These are phyloP conservation scores for Oriolus oriolus DNA, from an alignment of 2,113 vertebrate genomes.

Conservation along the genomic window DNA sequence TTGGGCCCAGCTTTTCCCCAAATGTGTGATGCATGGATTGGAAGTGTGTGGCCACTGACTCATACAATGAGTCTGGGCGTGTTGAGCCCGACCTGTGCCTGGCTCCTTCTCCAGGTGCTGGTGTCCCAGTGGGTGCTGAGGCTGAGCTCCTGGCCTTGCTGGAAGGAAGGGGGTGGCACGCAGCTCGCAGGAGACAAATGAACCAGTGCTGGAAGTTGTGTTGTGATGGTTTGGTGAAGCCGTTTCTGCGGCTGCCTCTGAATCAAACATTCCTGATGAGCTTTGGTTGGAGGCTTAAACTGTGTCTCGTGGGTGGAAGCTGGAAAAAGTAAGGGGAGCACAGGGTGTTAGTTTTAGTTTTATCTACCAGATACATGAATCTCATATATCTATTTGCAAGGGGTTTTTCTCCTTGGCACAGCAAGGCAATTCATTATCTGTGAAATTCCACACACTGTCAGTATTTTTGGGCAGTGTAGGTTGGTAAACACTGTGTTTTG, in stretches of 20 bases:
- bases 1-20: neutral
- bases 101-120: neutral
- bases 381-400: neutral
- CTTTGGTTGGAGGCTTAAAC: neutral
- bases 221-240: neutral
- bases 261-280: neutral
- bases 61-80: rapidly evolving
- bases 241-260: neutral
- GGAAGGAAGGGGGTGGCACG: neutral
- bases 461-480: neutral
- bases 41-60: neutral
- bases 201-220: neutral
- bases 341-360: neutral
- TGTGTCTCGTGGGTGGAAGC: neutral
- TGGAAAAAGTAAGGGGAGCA: neutral
- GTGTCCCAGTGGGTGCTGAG: neutral
- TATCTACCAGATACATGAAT: neutral
- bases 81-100: rapidly evolving
- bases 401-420: neutral
- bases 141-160: neutral
- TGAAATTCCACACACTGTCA: neutral
- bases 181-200: neutral
- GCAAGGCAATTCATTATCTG: neutral
- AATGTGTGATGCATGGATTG: neutral
- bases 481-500: neutral